phyloP scores from a whole-genome alignment of 2,113 vertebrate genomes.

The Xenotilapia longispinis region DNA sequence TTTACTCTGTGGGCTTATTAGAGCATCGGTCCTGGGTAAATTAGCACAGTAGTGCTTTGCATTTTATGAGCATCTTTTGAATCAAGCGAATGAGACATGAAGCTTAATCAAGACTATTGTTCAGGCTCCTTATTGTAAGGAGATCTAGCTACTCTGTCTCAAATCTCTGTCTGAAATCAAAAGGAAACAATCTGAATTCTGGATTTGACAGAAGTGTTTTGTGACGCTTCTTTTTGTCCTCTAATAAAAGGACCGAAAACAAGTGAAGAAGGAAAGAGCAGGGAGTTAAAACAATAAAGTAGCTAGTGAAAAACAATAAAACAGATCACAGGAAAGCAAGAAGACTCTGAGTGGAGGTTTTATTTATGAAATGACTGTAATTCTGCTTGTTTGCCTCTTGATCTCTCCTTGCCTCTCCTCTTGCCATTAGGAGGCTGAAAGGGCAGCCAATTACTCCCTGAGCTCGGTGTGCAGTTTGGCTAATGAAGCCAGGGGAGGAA shows the following conservation, averaged over 20 bases:
- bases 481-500: constrained; percentile 42
- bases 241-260: background rate
- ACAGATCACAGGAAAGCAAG: background rate
- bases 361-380: background rate
- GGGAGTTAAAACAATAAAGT: background rate
- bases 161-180: background rate
- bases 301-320: background rate
- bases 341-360: background rate
- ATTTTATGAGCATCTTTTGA: background rate
- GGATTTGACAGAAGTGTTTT: background rate
- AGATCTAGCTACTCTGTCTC: background rate
- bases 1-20: background rate
- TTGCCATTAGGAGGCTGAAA: constrained; percentile 53
- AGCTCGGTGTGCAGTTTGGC: constrained; percentile 28
- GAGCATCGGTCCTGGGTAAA: background rate
- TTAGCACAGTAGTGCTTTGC: background rate
- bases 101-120: background rate
- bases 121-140: background rate
- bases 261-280: background rate
- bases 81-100: background rate
- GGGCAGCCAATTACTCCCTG: constrained; percentile 48
- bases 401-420: constrained; percentile 4
- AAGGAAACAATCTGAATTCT: background rate
- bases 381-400: background rate
- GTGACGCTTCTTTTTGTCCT: background rate